Evolutionary conservation across 2,797 vertebrate genomes (phyloP).

Genomic region (Mus minutoides): DNA sequence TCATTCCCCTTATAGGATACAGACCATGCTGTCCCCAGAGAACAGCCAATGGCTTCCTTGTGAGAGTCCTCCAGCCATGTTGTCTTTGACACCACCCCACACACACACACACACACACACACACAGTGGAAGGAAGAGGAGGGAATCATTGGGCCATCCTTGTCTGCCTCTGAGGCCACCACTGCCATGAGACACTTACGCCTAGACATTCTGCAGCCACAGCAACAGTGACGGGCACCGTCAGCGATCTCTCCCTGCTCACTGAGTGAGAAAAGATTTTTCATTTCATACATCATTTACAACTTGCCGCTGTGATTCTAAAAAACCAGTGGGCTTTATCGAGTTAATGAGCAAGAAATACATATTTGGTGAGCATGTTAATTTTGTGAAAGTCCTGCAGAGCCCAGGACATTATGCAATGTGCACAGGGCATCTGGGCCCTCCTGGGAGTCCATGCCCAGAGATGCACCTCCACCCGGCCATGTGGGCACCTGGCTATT

Average conservation of each 20-base stretch:
- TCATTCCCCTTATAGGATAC: neutral
- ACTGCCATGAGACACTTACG: neutral
- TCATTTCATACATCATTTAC: slow-evolving; percentile 90
- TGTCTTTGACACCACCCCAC: neutral
- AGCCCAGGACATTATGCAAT: slow-evolving; percentile 82
- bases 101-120: no score
- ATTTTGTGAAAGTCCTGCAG: slow-evolving; percentile 86
- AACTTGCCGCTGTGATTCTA: slow-evolving; percentile 86
- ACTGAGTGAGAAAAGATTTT: slow-evolving; percentile 85
- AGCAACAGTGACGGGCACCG: slow-evolving; percentile 70
- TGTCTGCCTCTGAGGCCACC: slow-evolving; percentile 12
- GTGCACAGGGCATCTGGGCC: slow-evolving; percentile 72
- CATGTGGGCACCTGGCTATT: slow-evolving; percentile 74
- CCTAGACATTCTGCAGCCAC: slow-evolving; percentile 37
- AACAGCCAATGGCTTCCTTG: fast-evolving
- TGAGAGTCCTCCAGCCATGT: neutral
- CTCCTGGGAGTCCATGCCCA: slow-evolving; percentile 8
- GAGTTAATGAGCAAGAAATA: slow-evolving; percentile 88
- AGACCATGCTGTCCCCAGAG: neutral
- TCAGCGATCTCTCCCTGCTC: slow-evolving; percentile 82
- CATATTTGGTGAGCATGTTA: slow-evolving; percentile 85
- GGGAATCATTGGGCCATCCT: neutral
- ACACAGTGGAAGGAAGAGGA: neutral
- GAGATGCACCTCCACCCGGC: slow-evolving; percentile 59
- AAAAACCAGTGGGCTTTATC: slow-evolving; percentile 86